Conservation (phyloP, 1,140 invertebrate species). For the Sitophilus oryzae region DNA sequence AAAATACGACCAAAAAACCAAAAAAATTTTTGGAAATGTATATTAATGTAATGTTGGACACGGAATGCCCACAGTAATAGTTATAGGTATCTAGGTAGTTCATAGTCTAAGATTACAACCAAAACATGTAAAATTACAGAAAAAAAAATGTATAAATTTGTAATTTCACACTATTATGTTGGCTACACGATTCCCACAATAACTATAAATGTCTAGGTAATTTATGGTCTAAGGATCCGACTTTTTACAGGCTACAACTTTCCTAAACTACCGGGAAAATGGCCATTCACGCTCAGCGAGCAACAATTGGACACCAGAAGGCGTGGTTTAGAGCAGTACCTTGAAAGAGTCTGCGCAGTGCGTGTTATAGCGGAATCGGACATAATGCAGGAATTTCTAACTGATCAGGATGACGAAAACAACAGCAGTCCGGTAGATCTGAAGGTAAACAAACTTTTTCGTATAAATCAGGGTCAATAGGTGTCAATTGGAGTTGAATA, state of each 20-base stretch:
- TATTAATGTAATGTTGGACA: too few species aligned
- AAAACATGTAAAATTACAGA: too few species aligned
- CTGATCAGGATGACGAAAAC: conserved; percentile 83
- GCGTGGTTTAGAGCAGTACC: conserved; percentile 91
- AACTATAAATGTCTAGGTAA: neutral
- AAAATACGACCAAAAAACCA: too few species aligned
- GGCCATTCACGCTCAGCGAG: conserved; percentile 94
- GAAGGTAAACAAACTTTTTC: conserved; percentile 71
- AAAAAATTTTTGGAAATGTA: too few species aligned
- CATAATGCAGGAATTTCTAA: conserved; percentile 94
- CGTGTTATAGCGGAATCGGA: conserved; percentile 97
- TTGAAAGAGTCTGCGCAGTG: conserved; percentile 97
- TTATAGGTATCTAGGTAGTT: too few species aligned
- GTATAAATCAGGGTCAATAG: too few species aligned
- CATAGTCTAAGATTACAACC: too few species aligned
- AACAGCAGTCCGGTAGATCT: conserved; percentile 86
- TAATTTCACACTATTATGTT: too few species aligned
- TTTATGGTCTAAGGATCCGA: neutral
- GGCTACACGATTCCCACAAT: too few species aligned
- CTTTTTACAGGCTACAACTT: conserved; percentile 76
- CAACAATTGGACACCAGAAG: conserved; percentile 93
- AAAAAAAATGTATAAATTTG: too few species aligned
- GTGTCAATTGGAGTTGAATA: too few species aligned
- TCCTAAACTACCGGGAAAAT: conserved; percentile 97
- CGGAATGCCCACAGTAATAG: too few species aligned